Conservation (phyloP, 2,113 vertebrate genomes). For the Pogona vitticeps region DNA sequence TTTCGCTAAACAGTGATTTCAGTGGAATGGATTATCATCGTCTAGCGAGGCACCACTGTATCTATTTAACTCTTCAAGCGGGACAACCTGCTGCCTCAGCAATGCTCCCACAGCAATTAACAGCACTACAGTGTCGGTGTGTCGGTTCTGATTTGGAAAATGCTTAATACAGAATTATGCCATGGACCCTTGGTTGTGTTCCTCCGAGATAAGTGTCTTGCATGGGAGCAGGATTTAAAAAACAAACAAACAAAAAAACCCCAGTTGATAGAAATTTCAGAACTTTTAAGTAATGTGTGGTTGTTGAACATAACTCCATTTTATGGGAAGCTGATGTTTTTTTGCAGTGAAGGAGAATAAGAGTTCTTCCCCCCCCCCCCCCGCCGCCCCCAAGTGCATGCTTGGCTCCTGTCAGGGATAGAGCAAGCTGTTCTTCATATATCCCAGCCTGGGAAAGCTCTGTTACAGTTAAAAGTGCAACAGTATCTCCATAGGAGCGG, state of each 20-base stretch:
- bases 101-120: constrained; percentile 38
- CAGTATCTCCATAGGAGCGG: constrained; percentile 79
- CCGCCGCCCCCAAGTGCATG: too few relatives aligned
- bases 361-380: too few relatives aligned
- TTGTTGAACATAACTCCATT: constrained; percentile 52
- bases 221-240: constrained; percentile 42
- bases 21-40: too few relatives aligned
- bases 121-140: constrained; percentile 26
- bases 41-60: too few relatives aligned
- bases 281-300: neutral
- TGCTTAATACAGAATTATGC: neutral
- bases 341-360: constrained; percentile 45
- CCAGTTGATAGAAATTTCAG: neutral
- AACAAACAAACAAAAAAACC: too few relatives aligned
- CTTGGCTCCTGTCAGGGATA: constrained; percentile 66
- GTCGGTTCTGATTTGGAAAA: neutral
- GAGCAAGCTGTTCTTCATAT: constrained; percentile 81
- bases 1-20: too few relatives aligned
- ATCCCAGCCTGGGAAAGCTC: constrained; percentile 81
- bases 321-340: constrained; percentile 44
- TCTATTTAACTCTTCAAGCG: constrained; percentile 48
- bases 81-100: constrained; percentile 51
- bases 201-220: constrained; percentile 24
- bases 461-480: constrained; percentile 81
- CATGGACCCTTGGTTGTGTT: neutral